Conservation (phyloP, 2,888 invertebrate species). For the Merodon equestris region DNA sequence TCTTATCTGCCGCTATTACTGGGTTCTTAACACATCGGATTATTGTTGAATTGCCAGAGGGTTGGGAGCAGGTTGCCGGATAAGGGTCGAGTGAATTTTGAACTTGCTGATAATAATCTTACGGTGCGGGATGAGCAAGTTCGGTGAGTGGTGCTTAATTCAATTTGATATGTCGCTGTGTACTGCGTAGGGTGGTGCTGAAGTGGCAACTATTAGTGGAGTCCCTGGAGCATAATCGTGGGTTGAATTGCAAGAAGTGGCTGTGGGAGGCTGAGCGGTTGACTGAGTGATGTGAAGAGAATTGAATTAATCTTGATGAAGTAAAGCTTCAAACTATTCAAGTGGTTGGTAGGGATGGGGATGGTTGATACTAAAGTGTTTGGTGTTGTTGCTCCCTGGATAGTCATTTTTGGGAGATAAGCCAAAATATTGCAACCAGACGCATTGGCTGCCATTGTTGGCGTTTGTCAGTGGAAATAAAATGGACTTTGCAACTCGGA, state of each 20-base stretch:
- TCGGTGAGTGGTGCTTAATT: constrained; percentile 3
- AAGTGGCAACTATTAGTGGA: constrained; percentile 63
- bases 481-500: no score
- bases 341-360: background rate
- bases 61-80: constrained; percentile 7
- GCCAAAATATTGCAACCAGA: constrained; percentile 2
- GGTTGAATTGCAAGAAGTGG: constrained; percentile 47
- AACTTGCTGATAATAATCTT: constrained; percentile 59
- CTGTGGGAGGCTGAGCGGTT: background rate
- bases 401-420: constrained; percentile 46
- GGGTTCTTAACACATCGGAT: constrained; percentile 68
- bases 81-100: constrained; percentile 58
- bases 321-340: constrained; percentile 29
- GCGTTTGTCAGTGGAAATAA: no score
- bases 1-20: constrained; percentile 61
- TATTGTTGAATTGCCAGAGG: constrained; percentile 58
- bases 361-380: background rate
- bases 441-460: background rate
- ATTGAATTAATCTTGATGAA: constrained; percentile 56
- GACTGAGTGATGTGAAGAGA: constrained; percentile 41
- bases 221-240: constrained; percentile 58
- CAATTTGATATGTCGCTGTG: constrained; percentile 26
- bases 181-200: constrained; percentile 49
- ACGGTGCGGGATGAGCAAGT: constrained; percentile 4
- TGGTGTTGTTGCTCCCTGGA: constrained; percentile 19